These are phyloP conservation scores for Labrus mixtus DNA, from an alignment of 2,113 vertebrate species.

Conservation along the genomic window DNA sequence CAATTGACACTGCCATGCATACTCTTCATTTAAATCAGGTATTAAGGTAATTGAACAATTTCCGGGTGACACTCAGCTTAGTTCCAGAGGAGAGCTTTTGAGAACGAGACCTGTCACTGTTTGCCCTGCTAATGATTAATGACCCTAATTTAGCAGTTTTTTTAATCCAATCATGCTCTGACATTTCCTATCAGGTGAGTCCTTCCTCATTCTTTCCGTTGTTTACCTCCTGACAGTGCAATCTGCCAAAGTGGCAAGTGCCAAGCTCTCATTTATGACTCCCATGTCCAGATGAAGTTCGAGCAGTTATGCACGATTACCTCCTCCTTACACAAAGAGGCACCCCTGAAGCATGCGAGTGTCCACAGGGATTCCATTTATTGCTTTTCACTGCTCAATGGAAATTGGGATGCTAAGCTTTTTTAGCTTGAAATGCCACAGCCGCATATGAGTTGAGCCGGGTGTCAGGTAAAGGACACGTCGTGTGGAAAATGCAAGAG, in stretches of 20 bases:
- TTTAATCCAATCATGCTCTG: conserved; percentile 81
- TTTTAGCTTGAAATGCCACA: conserved; percentile 43
- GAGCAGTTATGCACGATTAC: conserved; percentile 71
- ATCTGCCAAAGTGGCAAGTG: conserved; percentile 63
- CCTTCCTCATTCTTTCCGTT: conserved; percentile 71
- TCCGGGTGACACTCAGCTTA: conserved; percentile 70
- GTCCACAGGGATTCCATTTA: conserved; percentile 59
- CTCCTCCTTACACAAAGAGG: conserved; percentile 53
- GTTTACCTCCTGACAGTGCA: conserved; percentile 78
- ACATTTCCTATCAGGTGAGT: conserved; percentile 80
- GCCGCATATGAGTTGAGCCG: conserved; percentile 19
- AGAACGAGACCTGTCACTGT: conserved; percentile 72
- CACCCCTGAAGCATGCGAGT: conserved; percentile 42
- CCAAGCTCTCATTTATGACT: conserved; percentile 60
- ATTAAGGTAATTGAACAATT: conserved; percentile 79
- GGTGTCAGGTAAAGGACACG: conserved; percentile 64
- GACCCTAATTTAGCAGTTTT: conserved; percentile 80
- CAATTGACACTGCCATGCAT: conserved; percentile 59
- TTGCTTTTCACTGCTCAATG: conserved; percentile 48
- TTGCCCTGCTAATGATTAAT: conserved; percentile 81
- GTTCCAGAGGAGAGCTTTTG: conserved; percentile 69
- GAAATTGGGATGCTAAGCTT: conserved; percentile 52
- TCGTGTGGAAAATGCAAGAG: conserved; percentile 37
- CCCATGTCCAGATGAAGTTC: conserved; percentile 58
- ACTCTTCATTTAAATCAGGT: conserved; percentile 68